Base-by-base conservation (phyloP, 2,888 invertebrate genomes). In the Tetramorium bicarinatum region DNA sequence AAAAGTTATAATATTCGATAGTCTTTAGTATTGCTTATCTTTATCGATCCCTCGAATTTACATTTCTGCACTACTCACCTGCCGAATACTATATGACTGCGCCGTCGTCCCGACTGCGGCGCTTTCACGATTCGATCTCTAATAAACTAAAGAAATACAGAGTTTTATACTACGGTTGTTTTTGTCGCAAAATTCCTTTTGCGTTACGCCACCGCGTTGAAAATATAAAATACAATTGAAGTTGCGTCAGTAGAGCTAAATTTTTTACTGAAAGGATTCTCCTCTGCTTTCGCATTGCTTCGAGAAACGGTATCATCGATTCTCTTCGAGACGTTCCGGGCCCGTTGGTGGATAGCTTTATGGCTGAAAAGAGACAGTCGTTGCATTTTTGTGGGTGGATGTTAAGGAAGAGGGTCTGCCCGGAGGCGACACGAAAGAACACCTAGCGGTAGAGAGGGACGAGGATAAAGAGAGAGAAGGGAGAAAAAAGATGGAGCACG, bases 311-410 rank as follows among this genome's bases (percentile, higher is more conserved):
- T 66, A 85, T 83, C 74, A 56, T 89, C 34, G 88, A 72, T 69
- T 34, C 29, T 67, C 61, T 54, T 72, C 61, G 54, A 77, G 67
- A 64, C 61, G 71, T 56, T 82, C 81, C 56, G 82, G 83, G 82
- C 25, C 67, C 81, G 41, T 84, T 66, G 79, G 44, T 18, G 82
- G 82, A 82, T 82, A 80, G 83, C 69, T 85, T 87, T 75, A 84
- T 49, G 72, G 83, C 25, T 76, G 87, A 77, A 83, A 87, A 87
- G 84, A 74, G 89, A 88, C 83, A 84, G 75, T 89, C 79, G 84
- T 89, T 89, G 89, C 80, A 89, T 89, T 89, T 89, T 89, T 87
- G 89, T 89, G 88, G 89, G 87, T 89, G 89, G 89, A 89, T 87
- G 89, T 89, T 85, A 87, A 89, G 89, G 85, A 89, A 89, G 87